Conservation (phyloP, 1,140 invertebrate genomes). For the Lysiphlebus fabarum region DNA sequence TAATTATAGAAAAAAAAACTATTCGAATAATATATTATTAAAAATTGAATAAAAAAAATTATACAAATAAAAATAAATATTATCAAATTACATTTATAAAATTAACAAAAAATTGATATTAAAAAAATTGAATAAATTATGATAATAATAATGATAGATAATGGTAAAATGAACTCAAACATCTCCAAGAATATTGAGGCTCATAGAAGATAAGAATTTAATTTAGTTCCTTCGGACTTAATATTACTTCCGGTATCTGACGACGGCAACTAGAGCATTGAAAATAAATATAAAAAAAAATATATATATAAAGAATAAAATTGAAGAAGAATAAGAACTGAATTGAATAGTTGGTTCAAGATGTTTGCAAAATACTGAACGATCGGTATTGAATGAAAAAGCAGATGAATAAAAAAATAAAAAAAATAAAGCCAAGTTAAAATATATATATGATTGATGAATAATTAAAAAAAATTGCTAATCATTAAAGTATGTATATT, state of each 20-base stretch:
- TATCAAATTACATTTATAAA: no score
- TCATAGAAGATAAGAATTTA: slow-evolving; percentile 27
- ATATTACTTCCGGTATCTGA: slow-evolving; percentile 27
- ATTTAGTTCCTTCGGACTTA: slow-evolving; percentile 27
- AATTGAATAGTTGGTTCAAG: not conserved
- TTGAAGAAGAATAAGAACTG: no score
- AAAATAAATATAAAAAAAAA: not conserved
- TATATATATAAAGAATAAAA: not conserved
- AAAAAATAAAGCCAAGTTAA: no score
- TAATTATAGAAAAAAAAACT: no score
- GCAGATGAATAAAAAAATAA: no score
- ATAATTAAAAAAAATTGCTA: no score
- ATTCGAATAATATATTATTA: no score
- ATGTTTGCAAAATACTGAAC: slow-evolving; percentile 2
- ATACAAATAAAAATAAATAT: no score
- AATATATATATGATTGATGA: no score
- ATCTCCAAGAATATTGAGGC: slow-evolving; percentile 12
- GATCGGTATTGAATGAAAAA: not conserved
- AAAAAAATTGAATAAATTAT: not conserved
- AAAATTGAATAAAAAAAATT: no score
- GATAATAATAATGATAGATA: slow-evolving; percentile 11
- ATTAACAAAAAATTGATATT: no score
- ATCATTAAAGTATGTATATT: no score
- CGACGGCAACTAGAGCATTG: not conserved
- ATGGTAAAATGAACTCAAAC: not conserved